Conservation (phyloP, 2,888 invertebrate species). For the Spodoptera picta region DNA sequence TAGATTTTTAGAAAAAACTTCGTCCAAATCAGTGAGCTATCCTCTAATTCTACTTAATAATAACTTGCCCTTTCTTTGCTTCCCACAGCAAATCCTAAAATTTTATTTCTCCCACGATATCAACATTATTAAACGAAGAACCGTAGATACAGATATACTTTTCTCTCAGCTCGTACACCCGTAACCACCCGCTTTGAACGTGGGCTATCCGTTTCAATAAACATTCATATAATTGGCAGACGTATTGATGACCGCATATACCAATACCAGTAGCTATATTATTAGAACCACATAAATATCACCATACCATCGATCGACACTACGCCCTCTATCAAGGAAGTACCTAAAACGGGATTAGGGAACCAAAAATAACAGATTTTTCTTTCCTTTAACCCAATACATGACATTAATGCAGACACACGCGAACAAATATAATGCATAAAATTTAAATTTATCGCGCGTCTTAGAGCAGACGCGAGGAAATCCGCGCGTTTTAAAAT, state of each 20-base stretch:
- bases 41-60: too few species aligned
- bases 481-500: slow-evolving; percentile 34
- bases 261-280: slow-evolving; percentile 29
- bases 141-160: too few species aligned
- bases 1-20: too few species aligned
- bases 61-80: too few species aligned
- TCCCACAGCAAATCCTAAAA: too few species aligned
- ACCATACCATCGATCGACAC: slow-evolving; percentile 23
- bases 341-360: slow-evolving; percentile 7
- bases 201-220: slow-evolving; percentile 6
- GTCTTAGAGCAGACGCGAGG: slow-evolving; percentile 19
- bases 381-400: slow-evolving; percentile 9
- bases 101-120: too few species aligned
- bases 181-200: not conserved
- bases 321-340: slow-evolving; percentile 11
- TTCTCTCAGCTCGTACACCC: too few species aligned
- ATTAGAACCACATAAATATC: slow-evolving; percentile 37
- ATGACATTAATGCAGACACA: slow-evolving; percentile 26
- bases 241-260: slow-evolving; percentile 20
- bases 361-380: slow-evolving; percentile 23
- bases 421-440: slow-evolving; percentile 18
- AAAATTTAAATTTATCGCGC: slow-evolving; percentile 31
- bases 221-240: slow-evolving; percentile 32
- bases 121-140: too few species aligned
- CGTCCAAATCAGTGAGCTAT: too few species aligned